Evolutionary conservation across 2,113 vertebrate species (phyloP), one percentile per base, ranked within the genome.

Genomic region (Onychorhynchus coronatus): DNA sequence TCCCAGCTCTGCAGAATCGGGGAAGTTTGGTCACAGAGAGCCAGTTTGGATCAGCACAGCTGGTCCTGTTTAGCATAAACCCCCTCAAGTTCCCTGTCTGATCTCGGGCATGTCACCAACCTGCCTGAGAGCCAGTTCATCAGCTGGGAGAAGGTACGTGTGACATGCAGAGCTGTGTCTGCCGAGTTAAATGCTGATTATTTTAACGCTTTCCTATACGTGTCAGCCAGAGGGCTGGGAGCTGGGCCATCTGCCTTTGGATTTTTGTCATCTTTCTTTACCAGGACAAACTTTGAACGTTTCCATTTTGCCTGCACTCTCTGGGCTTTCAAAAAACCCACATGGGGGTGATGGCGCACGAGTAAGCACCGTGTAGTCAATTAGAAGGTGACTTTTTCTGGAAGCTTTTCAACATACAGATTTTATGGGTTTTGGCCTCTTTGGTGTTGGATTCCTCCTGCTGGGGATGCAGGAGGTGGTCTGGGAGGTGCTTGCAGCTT

Each of bases 141-240:
- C 91, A 68, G 84, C 81, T 85, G 77, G 15, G 50, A 49, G 81
- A 6, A 78, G 89, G 50, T 61, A 47, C 3, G 55, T 72, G 86
- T 53, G 91, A 93, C 75, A 56, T 1, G 22, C 17, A 37, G 47
- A 72, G 70, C 25, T 0, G 33, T 6, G 56, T 46, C 91, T 76
- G 81, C 42, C 0, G 1, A 50, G 66, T 18, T 61, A 89, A 94
- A 72, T 5, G 74, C 74, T 8, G 62, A 5, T 24, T 11, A 4
- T 35, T 88, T 96, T 96, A 96, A 95, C 93, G 75, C 96, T 50
- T 70, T 88, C 71, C 89, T n/a, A 12, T 9, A 18, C 33, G 18
- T 52, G 31, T 30, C 44, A 82, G 89, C 73, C 47, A 13, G 47
- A 41, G 65, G 56, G 12, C 35, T n/a, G 44, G 65, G 50, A 85